Evolutionary conservation across 2,888 invertebrate species (phyloP), one percentile per base, ranked within the genome.

Genomic region (Kryphioiulus occultus): DNA sequence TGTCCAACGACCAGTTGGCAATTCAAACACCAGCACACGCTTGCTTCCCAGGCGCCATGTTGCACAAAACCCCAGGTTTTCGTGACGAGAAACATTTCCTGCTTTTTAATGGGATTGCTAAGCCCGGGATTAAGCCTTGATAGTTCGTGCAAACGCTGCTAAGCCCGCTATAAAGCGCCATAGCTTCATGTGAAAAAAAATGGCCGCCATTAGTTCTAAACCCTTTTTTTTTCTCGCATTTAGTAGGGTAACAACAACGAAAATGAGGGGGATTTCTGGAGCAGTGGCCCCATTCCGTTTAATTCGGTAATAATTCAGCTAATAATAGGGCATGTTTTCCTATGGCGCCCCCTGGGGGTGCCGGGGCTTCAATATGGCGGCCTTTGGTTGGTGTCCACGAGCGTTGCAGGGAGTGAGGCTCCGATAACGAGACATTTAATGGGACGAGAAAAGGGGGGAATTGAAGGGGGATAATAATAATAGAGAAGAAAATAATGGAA

Each of bases 401-500:
- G 42, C 42, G 42, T 42, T 42, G 53, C 22, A 22, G 59, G 59
- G 59, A 59, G 59, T 59, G 59, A 59, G 12, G 59, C 59, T 59
- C 7, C 59, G 3, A n/a, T 59, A 59, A 59, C 59, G 59, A 59
- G 59, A n/a, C 22, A 59, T 59, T 59, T 59, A 59, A 59, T 59
- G 59, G 59, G 59, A 22, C 59, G 59, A 59, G 59, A n/a, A 59
- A 22, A 59, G 59, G 22, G 59, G 59, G 59, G 22, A 22, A n/a
- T 22, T 22, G 59, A 22, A 47, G 17, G 59, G 59, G 59, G 59
- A 59, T 59, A 59, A 59, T 59, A 59, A 59, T 59, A 59, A 59
- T 59, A 59, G 59, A 59, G 22, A 59, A 22, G 59, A 59, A 59
- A 59, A 59, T 59, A 59, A 59, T 59, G 59, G 59, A 59, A 22